These are phyloP conservation scores for Centroberyx gerrardi DNA, from an alignment of 2,797 vertebrate species.

Conservation along the genomic window DNA sequence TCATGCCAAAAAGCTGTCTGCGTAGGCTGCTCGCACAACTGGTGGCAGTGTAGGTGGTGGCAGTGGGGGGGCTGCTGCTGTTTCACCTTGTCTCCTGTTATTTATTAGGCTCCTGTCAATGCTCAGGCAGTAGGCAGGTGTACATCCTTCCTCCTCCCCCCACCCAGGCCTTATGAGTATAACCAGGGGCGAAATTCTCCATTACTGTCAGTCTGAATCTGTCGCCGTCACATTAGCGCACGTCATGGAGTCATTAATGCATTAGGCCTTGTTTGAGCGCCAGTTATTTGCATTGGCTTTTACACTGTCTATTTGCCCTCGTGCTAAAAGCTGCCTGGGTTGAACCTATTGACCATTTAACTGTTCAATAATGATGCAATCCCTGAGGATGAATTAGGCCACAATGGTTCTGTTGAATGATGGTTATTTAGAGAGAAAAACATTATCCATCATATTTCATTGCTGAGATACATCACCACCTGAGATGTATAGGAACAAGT, in stretches of 20 bases:
- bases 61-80: slow-evolving; percentile 75
- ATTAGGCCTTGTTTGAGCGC: slow-evolving; percentile 86
- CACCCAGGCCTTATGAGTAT: slow-evolving; percentile 70
- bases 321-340: slow-evolving; percentile 77
- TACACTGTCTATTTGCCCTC: slow-evolving; percentile 72
- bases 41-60: slow-evolving; percentile 66
- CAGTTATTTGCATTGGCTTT: slow-evolving; percentile 85
- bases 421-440: slow-evolving; percentile 21
- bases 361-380: slow-evolving; percentile 82
- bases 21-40: slow-evolving; percentile 62
- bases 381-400: slow-evolving; percentile 64
- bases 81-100: slow-evolving; percentile 93
- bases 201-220: slow-evolving; percentile 96
- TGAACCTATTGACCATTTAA: slow-evolving; percentile 80
- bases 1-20: slow-evolving; percentile 71
- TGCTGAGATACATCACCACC: slow-evolving; percentile 18
- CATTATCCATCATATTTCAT: not conserved
- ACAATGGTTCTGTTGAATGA: slow-evolving; percentile 38
- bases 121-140: slow-evolving; percentile 88
- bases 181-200: slow-evolving; percentile 94
- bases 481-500: not conserved
- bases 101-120: slow-evolving; percentile 90
- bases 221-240: slow-evolving; percentile 87
- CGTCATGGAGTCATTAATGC: slow-evolving; percentile 92
- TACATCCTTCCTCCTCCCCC: slow-evolving; percentile 49